These are phyloP conservation scores for Atractosteus spatula DNA, from an alignment of 2,113 vertebrate genomes.

Conservation along the genomic window DNA sequence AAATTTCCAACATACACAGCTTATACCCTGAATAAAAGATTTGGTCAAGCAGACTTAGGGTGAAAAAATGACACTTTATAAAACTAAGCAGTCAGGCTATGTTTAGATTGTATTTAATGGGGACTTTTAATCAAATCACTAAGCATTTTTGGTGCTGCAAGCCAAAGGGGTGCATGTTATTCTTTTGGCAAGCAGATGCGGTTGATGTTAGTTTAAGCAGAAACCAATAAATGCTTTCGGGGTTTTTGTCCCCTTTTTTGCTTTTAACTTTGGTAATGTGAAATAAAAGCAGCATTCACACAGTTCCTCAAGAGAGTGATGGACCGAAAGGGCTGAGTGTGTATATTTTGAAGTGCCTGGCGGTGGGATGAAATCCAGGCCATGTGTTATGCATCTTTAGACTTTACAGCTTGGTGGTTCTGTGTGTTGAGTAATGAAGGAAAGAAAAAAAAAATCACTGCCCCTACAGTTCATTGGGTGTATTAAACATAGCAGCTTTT, in stretches of 20 bases:
- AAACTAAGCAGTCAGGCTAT: slow-evolving; percentile 28
- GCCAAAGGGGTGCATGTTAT: slow-evolving; percentile 20
- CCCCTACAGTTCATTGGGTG: slow-evolving; percentile 32
- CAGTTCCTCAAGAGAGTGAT: neutral
- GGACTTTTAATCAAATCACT: slow-evolving; percentile 31
- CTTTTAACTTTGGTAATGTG: slow-evolving; percentile 32
- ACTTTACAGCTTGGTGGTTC: neutral
- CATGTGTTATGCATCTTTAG: slow-evolving; percentile 48
- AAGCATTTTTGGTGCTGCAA: slow-evolving; percentile 6
- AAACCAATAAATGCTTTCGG: slow-evolving; percentile 12
- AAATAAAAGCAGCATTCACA: slow-evolving; percentile 30
- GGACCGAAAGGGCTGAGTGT: slow-evolving; percentile 18
- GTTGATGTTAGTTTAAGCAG: slow-evolving; percentile 34
- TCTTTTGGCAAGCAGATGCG: slow-evolving; percentile 24
- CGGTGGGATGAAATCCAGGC: slow-evolving; percentile 34
- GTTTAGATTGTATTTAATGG: slow-evolving; percentile 35
- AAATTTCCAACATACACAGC: slow-evolving; percentile 24
- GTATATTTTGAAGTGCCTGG: slow-evolving; percentile 27
- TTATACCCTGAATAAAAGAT: slow-evolving; percentile 32
- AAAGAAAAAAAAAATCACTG: slow-evolving; percentile 31
- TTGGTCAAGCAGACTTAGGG: slow-evolving; percentile 14
- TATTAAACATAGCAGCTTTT: slow-evolving; percentile 35
- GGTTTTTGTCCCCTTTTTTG: slow-evolving; percentile 20
- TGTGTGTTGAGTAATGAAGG: neutral
- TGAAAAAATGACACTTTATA: slow-evolving; percentile 10